Base-by-base conservation (phyloP, 2,797 vertebrate species). In the Varecia variegata region DNA sequence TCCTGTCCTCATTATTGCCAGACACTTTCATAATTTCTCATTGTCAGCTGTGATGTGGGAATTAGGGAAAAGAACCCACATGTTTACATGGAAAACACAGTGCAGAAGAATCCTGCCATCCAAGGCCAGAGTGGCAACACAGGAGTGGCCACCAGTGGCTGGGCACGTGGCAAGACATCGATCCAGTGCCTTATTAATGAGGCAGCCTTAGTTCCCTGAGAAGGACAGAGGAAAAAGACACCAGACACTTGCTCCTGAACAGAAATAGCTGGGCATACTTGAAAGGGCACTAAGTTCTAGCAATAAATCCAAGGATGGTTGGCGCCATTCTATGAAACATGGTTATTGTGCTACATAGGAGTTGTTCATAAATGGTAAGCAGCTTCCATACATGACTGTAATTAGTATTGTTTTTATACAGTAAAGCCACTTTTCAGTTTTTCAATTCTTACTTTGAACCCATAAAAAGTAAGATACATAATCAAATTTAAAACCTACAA, bases 401-500 rank as follows among this genome's bases (percentile, higher is more conserved):
- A 81, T n/a, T 47, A 8, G 18, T 14, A 74, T 60, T 87, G 20
- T 80, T 60, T 90, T 94, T 67, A 80, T 30, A 71, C 2, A 87
- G 38, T 21, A n/a, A 81, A 94, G 15, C 5, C 11, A 62, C 3
- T 38, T 62, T 86, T 93, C n/a, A 50, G 8, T 71, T 60, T 82
- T 82, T 86, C 30, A 35, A 8, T 85, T 89, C 52, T 83, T 35
- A 40, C 45, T 76, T 27, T 85, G 25, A 4, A 62, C 3, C 81
- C 58, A 10, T 35, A 90, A 50, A 58, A 27, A 27, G 9, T 58
- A 30, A 25, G 6, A 35, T 43, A 77, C 65, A 25, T 47, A 17
- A 88, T 58, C 58, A 81, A 73, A 90, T 73, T 80, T 62, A 80
- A 91, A 91, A 56, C 8, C 47, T 89, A 60, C 6, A 40, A 17